phyloP scores from a whole-genome alignment of 2,113 vertebrate genomes.

The Nyctereutes procyonoides region DNA sequence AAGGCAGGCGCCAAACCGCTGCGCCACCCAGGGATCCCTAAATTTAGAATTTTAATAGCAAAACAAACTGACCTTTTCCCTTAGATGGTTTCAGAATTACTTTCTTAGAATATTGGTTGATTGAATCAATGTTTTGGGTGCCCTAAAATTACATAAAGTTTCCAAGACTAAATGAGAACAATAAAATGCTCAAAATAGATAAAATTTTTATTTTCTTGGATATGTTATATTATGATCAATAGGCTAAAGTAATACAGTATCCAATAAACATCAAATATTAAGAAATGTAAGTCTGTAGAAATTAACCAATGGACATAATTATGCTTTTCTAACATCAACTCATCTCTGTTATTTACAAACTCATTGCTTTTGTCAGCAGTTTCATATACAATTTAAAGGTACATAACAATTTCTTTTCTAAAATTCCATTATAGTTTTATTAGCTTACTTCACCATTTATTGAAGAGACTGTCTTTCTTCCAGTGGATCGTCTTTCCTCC shows the following conservation, averaged over 20 bases:
- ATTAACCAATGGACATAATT: neutral
- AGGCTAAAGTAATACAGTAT: neutral
- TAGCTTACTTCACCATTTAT: too few species aligned
- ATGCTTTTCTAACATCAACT: neutral
- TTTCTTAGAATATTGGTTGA: neutral
- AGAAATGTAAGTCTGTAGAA: neutral
- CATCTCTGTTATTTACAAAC: neutral
- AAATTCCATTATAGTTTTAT: neutral
- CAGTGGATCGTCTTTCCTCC: too few species aligned
- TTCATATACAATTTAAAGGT: neutral
- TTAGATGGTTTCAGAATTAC: neutral
- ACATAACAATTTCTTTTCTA: neutral
- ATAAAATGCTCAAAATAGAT: neutral
- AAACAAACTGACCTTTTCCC: neutral
- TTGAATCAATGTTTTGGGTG: neutral
- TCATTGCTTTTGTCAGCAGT: neutral
- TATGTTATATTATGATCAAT: neutral
- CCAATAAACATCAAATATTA: neutral
- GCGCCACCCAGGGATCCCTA: too few species aligned
- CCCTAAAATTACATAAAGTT: neutral
- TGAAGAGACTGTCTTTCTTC: too few species aligned
- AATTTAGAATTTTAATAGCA: neutral
- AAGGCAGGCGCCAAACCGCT: too few species aligned
- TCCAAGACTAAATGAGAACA: neutral
- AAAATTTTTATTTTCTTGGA: neutral